Base-by-base conservation (phyloP, 1,140 invertebrate species). In the Helicoverpa zea region DNA sequence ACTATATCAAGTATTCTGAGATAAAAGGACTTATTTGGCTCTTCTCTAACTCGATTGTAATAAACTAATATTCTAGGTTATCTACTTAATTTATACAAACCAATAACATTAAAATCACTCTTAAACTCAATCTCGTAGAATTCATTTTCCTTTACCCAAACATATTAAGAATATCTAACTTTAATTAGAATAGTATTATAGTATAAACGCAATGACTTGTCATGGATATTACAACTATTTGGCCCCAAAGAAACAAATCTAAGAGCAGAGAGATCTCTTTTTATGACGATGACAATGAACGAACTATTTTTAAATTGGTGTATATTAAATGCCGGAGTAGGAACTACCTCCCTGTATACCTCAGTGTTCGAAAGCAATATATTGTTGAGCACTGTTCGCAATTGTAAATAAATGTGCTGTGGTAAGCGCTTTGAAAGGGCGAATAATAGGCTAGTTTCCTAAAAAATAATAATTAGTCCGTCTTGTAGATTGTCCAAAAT, bases 171-270 rank as follows among this genome's bases (percentile, higher is more conserved):
- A 43, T 43, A 77, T 73, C 76, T 80, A 80, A 72, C 35, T 68
- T 79, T 54, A 81, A 63, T 43, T 72, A 72, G 68, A 81, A 72
- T 85, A 81, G 75, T 66, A 80, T 76, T 73, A 82, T 68, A 66
- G 61, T 81, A 87, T 82, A 88, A 87, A 87, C 83, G 87, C 88
- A 87, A 87, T 90, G 88, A 90, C 88, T 92, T 89, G 91, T 93
- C 92, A 94, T 94, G 91, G 92, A 91, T 89, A 83, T 88, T 90
- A 92, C 79, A 93, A 84, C 89, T 94, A 94, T 92, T 94, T 94
- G 92, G 91, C 91, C 92, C 92, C 92, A 83, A 91, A 87, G 88
- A 94, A 91, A 91, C 83, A 86, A 91, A 89, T 89, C 82, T 88
- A 88, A 87, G 85, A 90, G 86, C 87, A 88, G 84, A 90, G 90